Conservation (phyloP, 2,113 vertebrate species). For the Lagopus muta region DNA sequence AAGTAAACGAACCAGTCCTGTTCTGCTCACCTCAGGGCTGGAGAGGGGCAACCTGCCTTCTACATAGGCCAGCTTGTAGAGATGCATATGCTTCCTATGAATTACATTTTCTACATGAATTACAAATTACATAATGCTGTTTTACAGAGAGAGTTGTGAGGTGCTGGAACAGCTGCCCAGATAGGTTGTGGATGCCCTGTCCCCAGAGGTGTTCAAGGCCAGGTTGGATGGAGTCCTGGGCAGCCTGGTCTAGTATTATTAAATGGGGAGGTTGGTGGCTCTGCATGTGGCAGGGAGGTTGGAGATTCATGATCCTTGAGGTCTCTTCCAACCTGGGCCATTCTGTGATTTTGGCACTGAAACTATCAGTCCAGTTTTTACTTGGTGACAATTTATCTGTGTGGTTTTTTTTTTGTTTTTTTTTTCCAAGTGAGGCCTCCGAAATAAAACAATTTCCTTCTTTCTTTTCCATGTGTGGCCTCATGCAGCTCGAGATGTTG, state of each 20-base stretch:
- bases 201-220: no score
- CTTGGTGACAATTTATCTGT: neutral
- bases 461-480: constrained; percentile 34
- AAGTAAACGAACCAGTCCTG: constrained; percentile 20
- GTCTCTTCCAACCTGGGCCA: no score
- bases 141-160: no score
- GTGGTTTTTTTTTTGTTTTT: neutral
- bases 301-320: no score
- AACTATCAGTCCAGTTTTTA: neutral
- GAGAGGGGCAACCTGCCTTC: neutral
- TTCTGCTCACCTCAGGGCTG: neutral
- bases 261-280: no score
- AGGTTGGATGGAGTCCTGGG: no score
- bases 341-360: neutral
- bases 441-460: neutral
- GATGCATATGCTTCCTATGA: constrained; percentile 15
- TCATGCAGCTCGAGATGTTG: constrained; percentile 89
- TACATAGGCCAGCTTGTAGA: neutral
- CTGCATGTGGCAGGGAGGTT: no score
- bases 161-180: no score
- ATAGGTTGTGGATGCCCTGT: no score
- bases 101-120: neutral
- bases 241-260: no score
- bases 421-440: neutral
- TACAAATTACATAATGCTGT: neutral